Conservation (phyloP, 2,888 invertebrate genomes). For the Sclerodermus sp. region DNA sequence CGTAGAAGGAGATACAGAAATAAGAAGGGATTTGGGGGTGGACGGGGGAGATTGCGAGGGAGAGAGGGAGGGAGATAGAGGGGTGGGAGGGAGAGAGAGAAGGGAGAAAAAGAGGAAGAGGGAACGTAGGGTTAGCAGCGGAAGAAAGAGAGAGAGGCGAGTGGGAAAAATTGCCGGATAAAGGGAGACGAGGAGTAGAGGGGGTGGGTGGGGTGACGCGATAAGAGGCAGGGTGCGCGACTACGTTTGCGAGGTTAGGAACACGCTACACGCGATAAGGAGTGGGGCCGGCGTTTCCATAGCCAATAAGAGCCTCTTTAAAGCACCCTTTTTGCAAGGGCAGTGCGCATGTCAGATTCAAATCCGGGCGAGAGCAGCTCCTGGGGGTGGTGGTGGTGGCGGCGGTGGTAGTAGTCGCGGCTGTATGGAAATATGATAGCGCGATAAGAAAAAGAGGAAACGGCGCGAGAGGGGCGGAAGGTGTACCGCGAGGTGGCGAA, state of each 20-base stretch:
- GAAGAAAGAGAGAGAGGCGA: conserved; percentile 18
- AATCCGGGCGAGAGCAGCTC: conserved; percentile 31
- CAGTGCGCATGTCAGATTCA: conserved; percentile 52
- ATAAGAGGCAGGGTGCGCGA: conserved; percentile 24
- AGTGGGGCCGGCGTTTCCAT: conserved; percentile 43
- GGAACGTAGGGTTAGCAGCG: conserved; percentile 1
- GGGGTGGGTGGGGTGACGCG: conserved; percentile 27
- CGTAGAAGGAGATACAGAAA: conserved; percentile 6
- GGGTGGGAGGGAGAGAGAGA: too few relatives aligned
- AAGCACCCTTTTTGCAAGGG: conserved; percentile 45
- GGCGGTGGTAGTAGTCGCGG: conserved; percentile 21
- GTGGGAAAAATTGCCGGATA: conserved; percentile 19
- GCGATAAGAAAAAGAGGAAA: conserved; percentile 39
- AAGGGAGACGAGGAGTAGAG: conserved; percentile 15
- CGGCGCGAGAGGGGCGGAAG: conserved; percentile 5
- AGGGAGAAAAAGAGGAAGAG: neutral
- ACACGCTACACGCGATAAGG: conserved; percentile 42
- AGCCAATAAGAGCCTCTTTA: conserved; percentile 56
- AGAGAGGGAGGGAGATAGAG: too few relatives aligned
- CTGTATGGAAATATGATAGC: conserved; percentile 53
- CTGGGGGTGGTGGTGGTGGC: conserved; percentile 17
- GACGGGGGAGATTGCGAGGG: too few relatives aligned
- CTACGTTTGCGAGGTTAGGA: conserved; percentile 36
- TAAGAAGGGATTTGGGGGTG: neutral
- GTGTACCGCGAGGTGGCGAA: conserved; percentile 21